Evolutionary conservation across 2,113 vertebrate species (phyloP).

Genomic region (Colius striatus): DNA sequence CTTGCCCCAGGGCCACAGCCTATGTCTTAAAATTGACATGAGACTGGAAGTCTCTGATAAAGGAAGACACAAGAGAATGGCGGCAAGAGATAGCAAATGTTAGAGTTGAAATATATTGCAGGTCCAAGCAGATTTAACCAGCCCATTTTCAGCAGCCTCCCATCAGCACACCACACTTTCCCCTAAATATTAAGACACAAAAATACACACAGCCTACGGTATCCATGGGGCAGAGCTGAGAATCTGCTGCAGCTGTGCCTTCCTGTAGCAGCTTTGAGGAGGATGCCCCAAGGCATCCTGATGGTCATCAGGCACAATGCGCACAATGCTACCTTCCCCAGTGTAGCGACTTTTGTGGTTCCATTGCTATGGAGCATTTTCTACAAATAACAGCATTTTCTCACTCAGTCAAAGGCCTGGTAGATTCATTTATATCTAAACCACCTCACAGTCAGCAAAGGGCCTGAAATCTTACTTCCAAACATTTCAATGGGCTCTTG

Average conservation of each 20-base stretch:
- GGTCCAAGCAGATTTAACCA: conserved; percentile 11
- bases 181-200: neutral
- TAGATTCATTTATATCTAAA: neutral
- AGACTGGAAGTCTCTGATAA: conserved; percentile 34
- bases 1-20: neutral
- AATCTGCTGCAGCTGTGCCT: neutral
- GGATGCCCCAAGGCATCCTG: fast-evolving
- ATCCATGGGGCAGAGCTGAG: neutral
- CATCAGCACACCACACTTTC: neutral
- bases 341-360: neutral
- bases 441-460: neutral
- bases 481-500: neutral
- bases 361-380: neutral
- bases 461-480: neutral
- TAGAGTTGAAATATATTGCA: neutral
- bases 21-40: neutral
- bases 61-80: neutral
- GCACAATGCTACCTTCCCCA: neutral
- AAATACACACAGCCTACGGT: neutral
- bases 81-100: conserved; percentile 5
- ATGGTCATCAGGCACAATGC: fast-evolving
- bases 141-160: neutral
- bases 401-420: neutral
- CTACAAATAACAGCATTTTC: neutral
- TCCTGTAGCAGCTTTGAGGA: neutral